These are phyloP conservation scores for Ylistrum balloti DNA, from an alignment of 1,140 invertebrate species.

Conservation along the genomic window DNA sequence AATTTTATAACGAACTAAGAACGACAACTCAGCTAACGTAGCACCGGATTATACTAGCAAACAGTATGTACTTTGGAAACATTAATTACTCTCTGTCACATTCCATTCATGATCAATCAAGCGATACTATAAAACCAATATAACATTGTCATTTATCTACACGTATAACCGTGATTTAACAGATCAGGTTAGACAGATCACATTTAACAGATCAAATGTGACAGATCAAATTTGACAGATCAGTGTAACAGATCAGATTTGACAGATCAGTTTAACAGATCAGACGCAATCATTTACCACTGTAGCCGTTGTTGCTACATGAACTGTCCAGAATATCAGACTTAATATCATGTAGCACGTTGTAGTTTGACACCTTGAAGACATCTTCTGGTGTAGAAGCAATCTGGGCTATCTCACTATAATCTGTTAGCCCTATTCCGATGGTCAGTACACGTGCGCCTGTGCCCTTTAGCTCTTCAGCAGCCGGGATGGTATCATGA, in stretches of 20 bases:
- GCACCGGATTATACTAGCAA: not conserved
- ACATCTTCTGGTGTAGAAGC: conserved; percentile 67
- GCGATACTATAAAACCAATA: conserved; percentile 12
- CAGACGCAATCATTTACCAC: not conserved
- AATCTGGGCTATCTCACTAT: conserved; percentile 70
- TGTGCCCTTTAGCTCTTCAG: conserved; percentile 68
- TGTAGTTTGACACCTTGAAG: conserved; percentile 62
- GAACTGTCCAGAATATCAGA: conserved; percentile 57
- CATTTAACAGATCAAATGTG: too few species aligned
- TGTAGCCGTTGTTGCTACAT: conserved; percentile 51
- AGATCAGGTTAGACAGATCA: too few species aligned
- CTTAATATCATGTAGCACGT: conserved; percentile 52
- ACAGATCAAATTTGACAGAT: too few species aligned
- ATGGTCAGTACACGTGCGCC: conserved; percentile 71
- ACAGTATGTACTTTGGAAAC: not conserved
- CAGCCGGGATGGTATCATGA: conserved; percentile 73
- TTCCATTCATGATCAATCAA: not conserved
- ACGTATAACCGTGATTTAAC: too few species aligned
- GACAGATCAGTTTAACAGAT: not conserved
- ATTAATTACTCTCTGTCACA: not conserved
- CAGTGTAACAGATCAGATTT: not conserved
- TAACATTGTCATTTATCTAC: too few species aligned
- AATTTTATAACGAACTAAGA: not conserved
- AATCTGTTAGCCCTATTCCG: conserved; percentile 70
- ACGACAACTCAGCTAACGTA: not conserved